These are phyloP conservation scores for Lepilemur ruficaudatus DNA, from an alignment of 2,797 vertebrate species.

Conservation along the genomic window DNA sequence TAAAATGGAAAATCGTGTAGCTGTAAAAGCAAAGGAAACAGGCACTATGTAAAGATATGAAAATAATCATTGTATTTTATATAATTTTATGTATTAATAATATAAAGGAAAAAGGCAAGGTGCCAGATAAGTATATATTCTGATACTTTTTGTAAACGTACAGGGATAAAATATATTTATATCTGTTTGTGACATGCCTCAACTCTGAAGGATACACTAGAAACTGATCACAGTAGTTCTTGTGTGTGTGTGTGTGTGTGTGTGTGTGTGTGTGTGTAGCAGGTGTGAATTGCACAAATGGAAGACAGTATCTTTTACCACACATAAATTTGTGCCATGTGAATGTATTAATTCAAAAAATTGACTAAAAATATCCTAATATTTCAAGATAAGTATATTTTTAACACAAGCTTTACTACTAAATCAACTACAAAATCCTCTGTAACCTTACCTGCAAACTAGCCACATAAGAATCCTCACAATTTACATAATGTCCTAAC, in stretches of 20 bases:
- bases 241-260: neutral
- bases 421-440: neutral
- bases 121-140: neutral
- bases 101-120: neutral
- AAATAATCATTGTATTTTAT: neutral
- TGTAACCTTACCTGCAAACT: slow-evolving; percentile 88
- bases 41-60: neutral
- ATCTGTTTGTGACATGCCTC: neutral
- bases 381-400: neutral
- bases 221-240: neutral
- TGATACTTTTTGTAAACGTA: neutral
- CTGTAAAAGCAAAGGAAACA: slow-evolving; percentile 17
- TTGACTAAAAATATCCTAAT: neutral
- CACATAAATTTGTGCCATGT: neutral
- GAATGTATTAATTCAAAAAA: neutral
- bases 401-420: neutral
- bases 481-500: slow-evolving; percentile 88
- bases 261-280: neutral
- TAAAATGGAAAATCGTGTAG: slow-evolving; percentile 9
- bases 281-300: neutral
- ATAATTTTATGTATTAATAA: neutral
- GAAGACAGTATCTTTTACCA: neutral
- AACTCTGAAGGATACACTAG: neutral
- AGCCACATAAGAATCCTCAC: slow-evolving; percentile 86
- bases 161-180: neutral